Conservation (phyloP, 2,888 invertebrate genomes). For the Caprella mutica region DNA sequence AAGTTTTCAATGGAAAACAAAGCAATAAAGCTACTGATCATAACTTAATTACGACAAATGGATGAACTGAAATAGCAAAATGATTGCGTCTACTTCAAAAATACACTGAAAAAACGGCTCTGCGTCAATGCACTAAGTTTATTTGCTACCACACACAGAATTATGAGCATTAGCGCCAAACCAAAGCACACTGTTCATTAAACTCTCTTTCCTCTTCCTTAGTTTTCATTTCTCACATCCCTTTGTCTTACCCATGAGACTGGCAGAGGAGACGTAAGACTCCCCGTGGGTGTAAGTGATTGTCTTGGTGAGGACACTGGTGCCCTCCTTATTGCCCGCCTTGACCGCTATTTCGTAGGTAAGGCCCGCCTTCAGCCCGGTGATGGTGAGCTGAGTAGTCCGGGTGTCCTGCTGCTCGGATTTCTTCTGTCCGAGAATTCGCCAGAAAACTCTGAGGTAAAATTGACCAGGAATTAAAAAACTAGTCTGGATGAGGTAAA, state of each 20-base stretch:
- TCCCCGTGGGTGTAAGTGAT: conserved; percentile 52
- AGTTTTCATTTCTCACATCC: too few species aligned
- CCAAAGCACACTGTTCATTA: not conserved
- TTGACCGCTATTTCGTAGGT: conserved; percentile 70
- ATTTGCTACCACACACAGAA: too few species aligned
- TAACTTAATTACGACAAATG: too few species aligned
- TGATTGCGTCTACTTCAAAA: too few species aligned
- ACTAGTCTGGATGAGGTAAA: too few species aligned
- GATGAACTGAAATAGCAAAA: too few species aligned
- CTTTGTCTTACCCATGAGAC: conserved; percentile 14
- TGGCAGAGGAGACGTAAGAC: conserved; percentile 19
- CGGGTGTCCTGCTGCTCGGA: conserved; percentile 59
- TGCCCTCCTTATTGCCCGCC: conserved; percentile 66
- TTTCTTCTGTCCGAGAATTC: conserved; percentile 51
- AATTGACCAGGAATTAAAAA: too few species aligned
- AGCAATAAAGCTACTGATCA: too few species aligned
- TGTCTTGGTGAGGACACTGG: conserved; percentile 61
- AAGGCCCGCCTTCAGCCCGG: conserved; percentile 56
- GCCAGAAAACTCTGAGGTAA: conserved; percentile 63
- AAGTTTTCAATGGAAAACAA: too few species aligned
- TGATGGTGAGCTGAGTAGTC: conserved; percentile 56
- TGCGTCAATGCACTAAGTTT: too few species aligned
- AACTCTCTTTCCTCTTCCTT: not conserved
- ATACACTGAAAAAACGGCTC: too few species aligned
- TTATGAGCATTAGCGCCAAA: too few species aligned